These are phyloP conservation scores for Cyclopterus lumpus DNA, from an alignment of 2,797 vertebrate species.

Conservation along the genomic window DNA sequence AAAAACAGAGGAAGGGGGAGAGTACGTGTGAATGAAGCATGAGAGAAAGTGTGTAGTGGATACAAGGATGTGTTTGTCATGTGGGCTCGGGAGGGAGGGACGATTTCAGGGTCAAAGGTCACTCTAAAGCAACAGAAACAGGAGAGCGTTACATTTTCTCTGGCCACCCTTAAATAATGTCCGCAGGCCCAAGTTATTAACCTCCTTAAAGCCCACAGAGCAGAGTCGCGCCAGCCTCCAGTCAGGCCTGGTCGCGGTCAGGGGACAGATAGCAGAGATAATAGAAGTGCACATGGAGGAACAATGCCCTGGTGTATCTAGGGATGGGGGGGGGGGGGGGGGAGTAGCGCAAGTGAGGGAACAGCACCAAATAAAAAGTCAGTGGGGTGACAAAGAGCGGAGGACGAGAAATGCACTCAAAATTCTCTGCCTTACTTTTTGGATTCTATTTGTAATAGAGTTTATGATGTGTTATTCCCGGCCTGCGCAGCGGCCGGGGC, in stretches of 20 bases:
- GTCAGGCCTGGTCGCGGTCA: slow-evolving; percentile 76
- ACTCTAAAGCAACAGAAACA: slow-evolving; percentile 82
- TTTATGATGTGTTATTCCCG: slow-evolving; percentile 86
- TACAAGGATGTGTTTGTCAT: slow-evolving; percentile 71
- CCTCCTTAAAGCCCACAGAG: slow-evolving; percentile 83
- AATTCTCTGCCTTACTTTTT: slow-evolving; percentile 67
- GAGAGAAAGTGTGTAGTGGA: slow-evolving; percentile 42
- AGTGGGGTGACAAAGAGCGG: slow-evolving; percentile 80
- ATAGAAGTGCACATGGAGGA: slow-evolving; percentile 82
- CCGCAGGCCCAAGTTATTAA: slow-evolving; percentile 87
- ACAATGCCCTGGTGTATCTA: slow-evolving; percentile 75
- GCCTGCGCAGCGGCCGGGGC: slow-evolving; percentile 73
- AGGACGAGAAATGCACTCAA: slow-evolving; percentile 65
- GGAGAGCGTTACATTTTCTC: slow-evolving; percentile 80
- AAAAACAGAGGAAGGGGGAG: slow-evolving; percentile 51
- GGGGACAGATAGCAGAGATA: slow-evolving; percentile 82
- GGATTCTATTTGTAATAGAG: slow-evolving; percentile 85
- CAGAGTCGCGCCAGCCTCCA: slow-evolving; percentile 71
- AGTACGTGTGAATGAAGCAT: slow-evolving; percentile 31
- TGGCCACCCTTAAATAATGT: slow-evolving; percentile 85
- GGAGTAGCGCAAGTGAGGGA: slow-evolving; percentile 62
- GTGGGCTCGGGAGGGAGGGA: slow-evolving; percentile 58
- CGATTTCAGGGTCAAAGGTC: slow-evolving; percentile 75
- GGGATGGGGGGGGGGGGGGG: slow-evolving; percentile 53
- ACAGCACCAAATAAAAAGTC: slow-evolving; percentile 83